These are phyloP conservation scores for Gymnopithys bicolor DNA, from an alignment of 2,797 vertebrate species.

Conservation along the genomic window DNA sequence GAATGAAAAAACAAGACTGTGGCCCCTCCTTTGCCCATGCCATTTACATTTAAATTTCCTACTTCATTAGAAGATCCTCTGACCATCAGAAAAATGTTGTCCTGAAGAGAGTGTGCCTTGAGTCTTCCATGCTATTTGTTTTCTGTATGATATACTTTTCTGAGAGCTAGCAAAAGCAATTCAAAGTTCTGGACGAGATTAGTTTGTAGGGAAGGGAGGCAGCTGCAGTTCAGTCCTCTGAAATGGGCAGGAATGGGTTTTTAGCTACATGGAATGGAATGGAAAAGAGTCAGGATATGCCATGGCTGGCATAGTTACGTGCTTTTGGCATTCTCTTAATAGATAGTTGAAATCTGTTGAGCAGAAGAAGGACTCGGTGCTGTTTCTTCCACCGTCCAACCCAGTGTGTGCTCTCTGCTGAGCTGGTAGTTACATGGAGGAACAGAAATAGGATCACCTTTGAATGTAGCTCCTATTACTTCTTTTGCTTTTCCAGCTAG, in stretches of 20 bases:
- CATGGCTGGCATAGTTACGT: not conserved
- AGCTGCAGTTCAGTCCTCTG: not conserved
- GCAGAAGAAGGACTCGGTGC: not conserved
- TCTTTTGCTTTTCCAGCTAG: not conserved
- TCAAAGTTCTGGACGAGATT: not conserved
- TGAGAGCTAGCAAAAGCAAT: not conserved
- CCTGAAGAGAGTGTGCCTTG: constrained; percentile 39
- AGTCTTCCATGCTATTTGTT: constrained; percentile 32
- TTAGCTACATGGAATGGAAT: not conserved
- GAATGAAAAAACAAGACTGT: not conserved
- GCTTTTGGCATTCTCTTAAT: not conserved
- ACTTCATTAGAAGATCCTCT: not conserved
- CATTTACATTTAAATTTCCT: not conserved
- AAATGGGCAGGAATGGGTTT: not conserved
- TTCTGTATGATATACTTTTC: not conserved
- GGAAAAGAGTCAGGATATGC: not conserved
- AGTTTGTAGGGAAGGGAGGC: not conserved
- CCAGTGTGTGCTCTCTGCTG: not conserved
- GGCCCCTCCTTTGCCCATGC: not conserved
- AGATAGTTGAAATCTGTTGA: not conserved
- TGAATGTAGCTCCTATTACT: not conserved
- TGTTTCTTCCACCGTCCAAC: not conserved
- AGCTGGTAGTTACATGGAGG: not conserved
- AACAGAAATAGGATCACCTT: not conserved
- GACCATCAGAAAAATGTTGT: not conserved